Conservation (phyloP, 2,113 vertebrate genomes). For the Platanista minor region DNA sequence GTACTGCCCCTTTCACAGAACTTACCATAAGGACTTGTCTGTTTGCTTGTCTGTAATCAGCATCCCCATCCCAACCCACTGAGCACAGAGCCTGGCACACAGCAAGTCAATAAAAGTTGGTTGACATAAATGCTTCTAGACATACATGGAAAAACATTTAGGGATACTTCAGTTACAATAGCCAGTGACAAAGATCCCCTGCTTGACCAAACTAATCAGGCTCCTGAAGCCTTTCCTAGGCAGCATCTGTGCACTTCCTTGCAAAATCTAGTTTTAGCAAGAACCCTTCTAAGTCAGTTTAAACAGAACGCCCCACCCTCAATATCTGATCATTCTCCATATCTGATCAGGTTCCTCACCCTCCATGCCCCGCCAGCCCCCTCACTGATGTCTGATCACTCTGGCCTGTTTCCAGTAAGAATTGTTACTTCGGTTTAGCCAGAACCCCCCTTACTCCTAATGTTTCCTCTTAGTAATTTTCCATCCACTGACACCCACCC, state of each 20-base stretch:
- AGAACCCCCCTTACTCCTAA: background rate
- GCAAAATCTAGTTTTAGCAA: background rate
- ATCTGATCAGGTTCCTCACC: background rate
- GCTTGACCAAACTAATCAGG: background rate
- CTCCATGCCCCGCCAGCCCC: background rate
- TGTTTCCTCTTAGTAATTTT: background rate
- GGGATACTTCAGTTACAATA: background rate
- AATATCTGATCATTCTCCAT: background rate
- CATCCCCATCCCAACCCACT: background rate
- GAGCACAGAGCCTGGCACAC: background rate
- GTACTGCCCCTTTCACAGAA: background rate
- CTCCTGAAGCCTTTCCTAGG: background rate
- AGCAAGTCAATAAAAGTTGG: background rate
- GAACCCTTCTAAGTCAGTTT: background rate
- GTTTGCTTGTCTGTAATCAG: background rate
- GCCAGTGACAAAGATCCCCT: background rate
- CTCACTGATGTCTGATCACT: background rate
- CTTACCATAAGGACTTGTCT: background rate
- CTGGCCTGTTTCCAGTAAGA: background rate
- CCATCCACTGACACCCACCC: background rate
- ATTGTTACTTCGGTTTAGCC: background rate
- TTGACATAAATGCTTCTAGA: conserved; percentile 13
- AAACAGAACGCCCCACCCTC: background rate
- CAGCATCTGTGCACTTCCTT: background rate
- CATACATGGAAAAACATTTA: background rate